phyloP scores from a whole-genome alignment of 2,113 vertebrate species.

The Sisor rabdophorus region DNA sequence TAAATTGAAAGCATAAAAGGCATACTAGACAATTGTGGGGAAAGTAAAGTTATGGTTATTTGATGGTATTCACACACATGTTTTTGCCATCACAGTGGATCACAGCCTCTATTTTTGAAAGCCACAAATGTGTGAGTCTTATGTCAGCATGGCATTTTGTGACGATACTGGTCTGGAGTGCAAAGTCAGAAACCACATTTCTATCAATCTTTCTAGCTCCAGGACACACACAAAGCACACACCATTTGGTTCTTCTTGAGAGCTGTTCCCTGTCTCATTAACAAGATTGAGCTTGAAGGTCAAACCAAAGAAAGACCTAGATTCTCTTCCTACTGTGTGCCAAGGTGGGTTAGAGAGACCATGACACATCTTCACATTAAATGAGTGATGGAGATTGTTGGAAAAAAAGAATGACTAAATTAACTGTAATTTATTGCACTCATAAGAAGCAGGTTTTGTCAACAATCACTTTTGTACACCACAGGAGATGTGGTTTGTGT shows the following conservation, averaged over 20 bases:
- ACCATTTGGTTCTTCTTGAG: conserved; percentile 8
- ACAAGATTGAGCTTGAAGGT: conserved; percentile 28
- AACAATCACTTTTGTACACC: too few relatives aligned
- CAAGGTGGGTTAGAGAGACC: conserved; percentile 4
- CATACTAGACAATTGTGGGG: too few relatives aligned
- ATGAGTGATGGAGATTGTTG: not conserved
- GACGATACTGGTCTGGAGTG: not conserved
- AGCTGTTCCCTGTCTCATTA: conserved; percentile 25
- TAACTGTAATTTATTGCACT: not conserved
- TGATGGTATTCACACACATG: not conserved
- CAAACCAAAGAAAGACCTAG: conserved; percentile 19
- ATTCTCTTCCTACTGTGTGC: conserved; percentile 10
- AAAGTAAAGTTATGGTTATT: too few relatives aligned
- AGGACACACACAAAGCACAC: conserved; percentile 15
- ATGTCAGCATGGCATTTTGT: not conserved
- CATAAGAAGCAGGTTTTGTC: not conserved
- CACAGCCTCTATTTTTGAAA: not conserved
- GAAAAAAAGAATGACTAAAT: not conserved
- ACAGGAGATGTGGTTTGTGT: too few relatives aligned
- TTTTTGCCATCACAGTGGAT: not conserved
- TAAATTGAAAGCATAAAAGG: too few relatives aligned
- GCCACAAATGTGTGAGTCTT: not conserved
- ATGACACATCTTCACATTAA: not conserved
- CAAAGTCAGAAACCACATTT: not conserved
- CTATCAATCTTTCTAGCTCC: conserved; percentile 14